Evolutionary conservation across 1,140 invertebrate genomes (phyloP), one percentile per base, ranked within the genome.

Genomic region (Drosophila pectinifera): DNA sequence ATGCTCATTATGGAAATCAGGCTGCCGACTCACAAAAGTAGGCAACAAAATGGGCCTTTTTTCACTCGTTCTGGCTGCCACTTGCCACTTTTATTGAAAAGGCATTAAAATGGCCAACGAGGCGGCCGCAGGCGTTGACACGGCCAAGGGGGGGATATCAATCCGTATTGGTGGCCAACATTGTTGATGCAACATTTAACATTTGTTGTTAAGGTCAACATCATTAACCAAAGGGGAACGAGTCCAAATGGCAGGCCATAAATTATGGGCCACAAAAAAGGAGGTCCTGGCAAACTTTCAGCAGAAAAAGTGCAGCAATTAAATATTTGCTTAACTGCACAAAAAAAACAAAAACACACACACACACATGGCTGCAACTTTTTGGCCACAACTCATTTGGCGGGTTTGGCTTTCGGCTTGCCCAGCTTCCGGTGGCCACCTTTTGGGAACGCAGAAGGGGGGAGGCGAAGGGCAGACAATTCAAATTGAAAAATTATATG

Each of bases 401-500:
- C 69, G 69, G 69, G 56, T 55, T 51, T 57, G 64, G 26, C 24
- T 28, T 53, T 18, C 67, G 13, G 26, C 45, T 41, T 18, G 39
- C 67, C 53, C 51, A 46, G 54, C 51, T 58, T 72, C 69, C 80
- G 68, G 62, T 74, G 63, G 65, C 85, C 78, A 85, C 85, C 85
- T 90, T 81, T 84, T 69, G 46, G 16, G 11, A 14, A 10, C 28
- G 28, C 2, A 3, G 8, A n/a, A 7, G 46, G 18, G 7, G 8
- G 16, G 22, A 34, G 39, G 39, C 54, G 43, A 28, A 69, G 49
- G 38, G 48, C 59, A 62, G 82, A 85, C 81, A 83, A 78, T 78
- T 89, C 79, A 89, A 91, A 91, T 91, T 91, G 89, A 91, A 91
- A 91, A 91, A 91, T 91, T 91, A 91, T 91, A 91, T 91, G 80